phyloP scores from a whole-genome alignment of 2,113 vertebrate species.

The Pseudorasbora parva region DNA sequence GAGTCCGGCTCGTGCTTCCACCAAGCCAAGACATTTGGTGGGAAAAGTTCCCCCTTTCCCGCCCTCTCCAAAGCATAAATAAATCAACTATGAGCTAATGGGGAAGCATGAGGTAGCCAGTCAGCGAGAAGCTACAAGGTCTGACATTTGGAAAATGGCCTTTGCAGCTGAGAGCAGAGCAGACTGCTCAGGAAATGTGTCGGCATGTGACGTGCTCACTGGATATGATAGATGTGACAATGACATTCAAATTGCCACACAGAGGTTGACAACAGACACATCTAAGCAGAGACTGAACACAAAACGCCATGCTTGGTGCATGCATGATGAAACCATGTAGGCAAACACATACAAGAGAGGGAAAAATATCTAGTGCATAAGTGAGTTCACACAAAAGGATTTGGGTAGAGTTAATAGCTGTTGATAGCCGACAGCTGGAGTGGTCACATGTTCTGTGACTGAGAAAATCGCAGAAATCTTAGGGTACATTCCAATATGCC shows the following conservation, averaged over 20 bases:
- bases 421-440: conserved; percentile 38
- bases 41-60: conserved; percentile 75
- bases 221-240: conserved; percentile 58
- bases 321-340: neutral
- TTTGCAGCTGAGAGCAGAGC: conserved; percentile 63
- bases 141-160: conserved; percentile 62
- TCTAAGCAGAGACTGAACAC: neutral
- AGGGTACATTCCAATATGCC: neutral
- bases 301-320: neutral
- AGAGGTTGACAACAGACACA: conserved; percentile 13
- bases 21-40: conserved; percentile 75
- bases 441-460: conserved; percentile 2
- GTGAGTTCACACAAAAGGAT: conserved; percentile 22
- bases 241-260: neutral
- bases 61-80: conserved; percentile 76
- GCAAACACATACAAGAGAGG: neutral
- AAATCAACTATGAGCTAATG: conserved; percentile 79
- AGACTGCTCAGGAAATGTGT: conserved; percentile 44
- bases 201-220: conserved; percentile 59
- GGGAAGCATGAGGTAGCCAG: conserved; percentile 59
- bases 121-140: conserved; percentile 27
- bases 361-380: neutral
- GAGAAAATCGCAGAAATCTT: neutral
- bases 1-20: conserved; percentile 64
- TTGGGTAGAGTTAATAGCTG: conserved; percentile 12